phyloP scores from a whole-genome alignment of 2,113 vertebrate species.

The Trogon surrucura region DNA sequence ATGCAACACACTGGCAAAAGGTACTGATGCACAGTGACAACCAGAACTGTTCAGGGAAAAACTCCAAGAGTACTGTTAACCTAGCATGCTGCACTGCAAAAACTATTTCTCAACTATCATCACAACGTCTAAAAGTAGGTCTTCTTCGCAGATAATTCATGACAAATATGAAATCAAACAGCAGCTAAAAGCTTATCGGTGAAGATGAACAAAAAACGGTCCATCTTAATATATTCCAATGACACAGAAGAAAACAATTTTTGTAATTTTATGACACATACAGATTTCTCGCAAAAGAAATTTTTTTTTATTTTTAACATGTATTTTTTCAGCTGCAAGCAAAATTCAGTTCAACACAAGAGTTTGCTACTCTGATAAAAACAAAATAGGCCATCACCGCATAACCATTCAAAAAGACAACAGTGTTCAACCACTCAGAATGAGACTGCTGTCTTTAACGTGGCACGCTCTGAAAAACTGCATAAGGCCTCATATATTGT shows the following conservation, averaged over 20 bases:
- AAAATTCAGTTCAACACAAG: background rate
- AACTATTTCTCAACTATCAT: background rate
- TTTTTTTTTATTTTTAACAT: background rate
- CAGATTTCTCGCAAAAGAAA: background rate
- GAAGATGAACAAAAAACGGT: background rate
- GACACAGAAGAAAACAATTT: background rate
- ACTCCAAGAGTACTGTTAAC: background rate
- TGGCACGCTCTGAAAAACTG: background rate
- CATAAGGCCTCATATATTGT: background rate
- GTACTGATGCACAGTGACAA: background rate
- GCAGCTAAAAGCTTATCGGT: background rate
- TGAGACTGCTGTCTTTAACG: background rate
- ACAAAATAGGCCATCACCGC: background rate
- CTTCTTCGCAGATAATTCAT: background rate
- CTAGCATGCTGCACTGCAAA: background rate
- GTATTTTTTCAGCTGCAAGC: background rate
- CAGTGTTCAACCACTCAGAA: background rate
- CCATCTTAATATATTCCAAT: fast-evolving
- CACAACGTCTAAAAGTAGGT: background rate
- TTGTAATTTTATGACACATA: background rate
- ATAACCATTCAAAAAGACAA: background rate
- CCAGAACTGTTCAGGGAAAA: background rate
- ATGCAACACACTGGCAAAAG: background rate
- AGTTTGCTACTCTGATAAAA: background rate
- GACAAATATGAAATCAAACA: background rate